Base-by-base conservation (phyloP, 1,140 invertebrate species). In the Frieseomelitta varia region DNA sequence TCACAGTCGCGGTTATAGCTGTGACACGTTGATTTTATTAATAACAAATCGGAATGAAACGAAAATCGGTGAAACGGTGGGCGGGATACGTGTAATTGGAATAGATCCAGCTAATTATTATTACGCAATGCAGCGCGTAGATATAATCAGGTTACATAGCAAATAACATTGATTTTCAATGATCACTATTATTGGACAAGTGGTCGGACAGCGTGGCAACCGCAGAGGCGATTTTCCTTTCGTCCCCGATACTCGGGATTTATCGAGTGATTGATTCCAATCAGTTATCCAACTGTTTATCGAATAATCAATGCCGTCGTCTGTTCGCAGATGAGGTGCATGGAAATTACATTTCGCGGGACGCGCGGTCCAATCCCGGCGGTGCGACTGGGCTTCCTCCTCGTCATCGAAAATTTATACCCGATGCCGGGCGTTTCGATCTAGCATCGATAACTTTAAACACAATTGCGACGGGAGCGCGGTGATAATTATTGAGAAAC, bases 241-340 rank as follows among this genome's bases (percentile, higher is more conserved):
- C 65, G 74, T 61, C 14, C 39, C 34, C 8, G 67, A 85, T 82
- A 53, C 74, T 67, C 34, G 65, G 77, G 79, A 84, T 81, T 65
- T 68, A 74, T 75, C 73, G 65, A 24, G 76, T 67, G 79, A 88
- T 68, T 71, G 69, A 88, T 86, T 75, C 58, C 88, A 89, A 84
- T 89, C 81, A 75, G 74, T 86, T 84, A 78, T 81, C 55, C 79
- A 68, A 78, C 68, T 75, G 68, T 75, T 89, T 80, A 82, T 80
- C 87, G 81, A 81, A 88, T 73, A 86, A 83, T 69, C 88, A 78
- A 65, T 72, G 67, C 79, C 84, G 65, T 51, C 47, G 53, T 51
- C 56, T 74, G n/a, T 30, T 55, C 67, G 47, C 6, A 53, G 75
- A 82, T 68, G 79, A 65, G 55, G 51, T 78, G 27, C 55, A 71